phyloP scores from a whole-genome alignment of 2,797 vertebrate genomes.

The Morelia viridis region DNA sequence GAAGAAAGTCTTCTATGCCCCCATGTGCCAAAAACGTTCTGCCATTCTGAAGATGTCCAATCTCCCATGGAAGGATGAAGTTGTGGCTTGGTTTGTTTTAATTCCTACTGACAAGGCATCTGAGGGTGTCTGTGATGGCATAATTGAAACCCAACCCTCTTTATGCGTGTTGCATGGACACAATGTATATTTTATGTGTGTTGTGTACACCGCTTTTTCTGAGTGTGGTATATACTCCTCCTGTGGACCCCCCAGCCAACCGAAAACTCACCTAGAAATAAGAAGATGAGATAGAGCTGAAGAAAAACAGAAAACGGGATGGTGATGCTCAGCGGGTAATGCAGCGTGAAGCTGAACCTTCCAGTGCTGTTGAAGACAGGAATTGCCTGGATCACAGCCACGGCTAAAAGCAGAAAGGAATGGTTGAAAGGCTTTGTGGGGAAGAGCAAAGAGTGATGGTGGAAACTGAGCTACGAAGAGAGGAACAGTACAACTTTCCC shows the following conservation, averaged over 20 bases:
- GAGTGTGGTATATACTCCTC: background rate
- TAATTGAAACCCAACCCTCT: background rate
- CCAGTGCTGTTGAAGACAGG: slow-evolving; percentile 87
- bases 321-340: slow-evolving; percentile 81
- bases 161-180: background rate
- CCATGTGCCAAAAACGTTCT: background rate
- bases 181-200: too few relatives aligned
- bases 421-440: background rate
- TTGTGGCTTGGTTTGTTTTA: background rate
- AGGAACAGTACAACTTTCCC: too few relatives aligned
- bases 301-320: slow-evolving; percentile 88
- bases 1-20: background rate
- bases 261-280: slow-evolving; percentile 88
- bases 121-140: background rate
- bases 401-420: slow-evolving; percentile 74
- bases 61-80: background rate
- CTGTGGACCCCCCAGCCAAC: background rate
- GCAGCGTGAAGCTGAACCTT: slow-evolving; percentile 86
- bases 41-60: background rate
- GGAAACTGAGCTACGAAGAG: background rate
- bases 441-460: background rate
- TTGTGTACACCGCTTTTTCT: too few relatives aligned
- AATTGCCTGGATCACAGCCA: slow-evolving; percentile 88
- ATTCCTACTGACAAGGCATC: background rate
- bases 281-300: slow-evolving; percentile 81